phyloP scores from a whole-genome alignment of 2,888 invertebrate species.

The Scaptomyza reducta region DNA sequence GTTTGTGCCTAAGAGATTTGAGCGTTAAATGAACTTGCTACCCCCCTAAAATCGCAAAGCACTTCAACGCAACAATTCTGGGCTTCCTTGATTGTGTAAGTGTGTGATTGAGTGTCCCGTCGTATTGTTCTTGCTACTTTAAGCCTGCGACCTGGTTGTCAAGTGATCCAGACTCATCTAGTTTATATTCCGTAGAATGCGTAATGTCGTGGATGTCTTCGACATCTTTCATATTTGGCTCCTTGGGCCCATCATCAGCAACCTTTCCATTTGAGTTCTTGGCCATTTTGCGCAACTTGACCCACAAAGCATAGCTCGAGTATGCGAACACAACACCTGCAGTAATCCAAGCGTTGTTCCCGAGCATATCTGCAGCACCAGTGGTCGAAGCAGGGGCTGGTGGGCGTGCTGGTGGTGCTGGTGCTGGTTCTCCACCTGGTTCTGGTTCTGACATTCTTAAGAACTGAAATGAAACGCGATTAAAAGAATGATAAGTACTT shows the following conservation, averaged over 20 bases:
- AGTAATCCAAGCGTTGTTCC: conserved; percentile 30
- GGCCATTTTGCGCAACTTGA: conserved; percentile 27
- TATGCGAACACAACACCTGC: conserved; percentile 48
- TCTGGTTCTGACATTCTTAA: conserved; percentile 5
- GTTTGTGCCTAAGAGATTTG: background rate
- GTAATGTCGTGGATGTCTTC: background rate
- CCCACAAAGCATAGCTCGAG: conserved; percentile 42
- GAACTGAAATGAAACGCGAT: background rate
- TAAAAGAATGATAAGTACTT: background rate
- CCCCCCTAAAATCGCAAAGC: conserved; percentile 52
- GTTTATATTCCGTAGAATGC: too few species aligned
- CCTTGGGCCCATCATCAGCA: background rate
- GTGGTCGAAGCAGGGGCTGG: conserved; percentile 22
- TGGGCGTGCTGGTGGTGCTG: background rate
- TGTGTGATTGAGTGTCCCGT: background rate
- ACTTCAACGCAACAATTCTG: conserved; percentile 8
- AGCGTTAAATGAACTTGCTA: conserved; percentile 32
- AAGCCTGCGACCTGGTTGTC: background rate
- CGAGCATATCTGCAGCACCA: conserved; percentile 15
- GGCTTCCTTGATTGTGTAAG: background rate
- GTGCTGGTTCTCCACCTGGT: background rate
- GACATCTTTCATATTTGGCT: background rate
- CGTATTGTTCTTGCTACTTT: background rate
- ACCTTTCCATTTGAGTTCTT: background rate
- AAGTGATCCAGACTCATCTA: conserved; percentile 12